Evolutionary conservation across 2,888 invertebrate species (phyloP).

Genomic region (Synergus umbraculus): DNA sequence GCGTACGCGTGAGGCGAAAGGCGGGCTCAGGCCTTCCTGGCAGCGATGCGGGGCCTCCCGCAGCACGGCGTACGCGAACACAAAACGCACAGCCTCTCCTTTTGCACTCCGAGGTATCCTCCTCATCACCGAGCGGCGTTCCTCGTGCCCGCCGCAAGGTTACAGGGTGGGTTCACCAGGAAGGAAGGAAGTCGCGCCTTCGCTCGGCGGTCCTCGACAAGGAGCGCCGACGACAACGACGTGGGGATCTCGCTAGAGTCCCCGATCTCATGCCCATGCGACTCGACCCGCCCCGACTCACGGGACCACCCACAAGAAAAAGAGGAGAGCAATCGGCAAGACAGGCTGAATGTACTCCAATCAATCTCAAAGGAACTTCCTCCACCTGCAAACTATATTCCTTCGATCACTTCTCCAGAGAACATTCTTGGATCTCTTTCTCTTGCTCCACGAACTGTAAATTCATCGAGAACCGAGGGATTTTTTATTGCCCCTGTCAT

Average conservation of each 20-base stretch:
- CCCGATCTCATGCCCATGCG: slow-evolving; percentile 71
- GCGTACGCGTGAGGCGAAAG: slow-evolving; percentile 61
- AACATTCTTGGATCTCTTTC: slow-evolving; percentile 25
- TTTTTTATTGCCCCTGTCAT: background rate
- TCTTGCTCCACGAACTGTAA: slow-evolving; percentile 13
- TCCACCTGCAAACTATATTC: slow-evolving; percentile 42
- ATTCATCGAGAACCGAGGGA: background rate
- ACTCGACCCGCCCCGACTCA: slow-evolving; percentile 67
- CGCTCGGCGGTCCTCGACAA: slow-evolving; percentile 56
- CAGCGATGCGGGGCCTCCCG: slow-evolving; percentile 77
- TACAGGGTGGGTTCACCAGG: slow-evolving; percentile 46
- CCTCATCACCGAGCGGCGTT: slow-evolving; percentile 39
- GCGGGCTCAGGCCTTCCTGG: slow-evolving; percentile 74
- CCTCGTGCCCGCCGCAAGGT: slow-evolving; percentile 44
- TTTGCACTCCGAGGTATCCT: slow-evolving; percentile 43
- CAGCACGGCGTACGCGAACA: slow-evolving; percentile 72
- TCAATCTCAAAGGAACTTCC: slow-evolving; percentile 20
- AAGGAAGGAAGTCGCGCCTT: slow-evolving; percentile 48
- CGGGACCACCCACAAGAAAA: slow-evolving; percentile 66
- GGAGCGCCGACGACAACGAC: slow-evolving; percentile 60
- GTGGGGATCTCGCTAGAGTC: slow-evolving; percentile 68
- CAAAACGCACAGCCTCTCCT: slow-evolving; percentile 61
- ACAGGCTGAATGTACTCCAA: slow-evolving; percentile 30
- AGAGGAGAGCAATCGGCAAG: slow-evolving; percentile 44
- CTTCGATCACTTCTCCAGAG: slow-evolving; percentile 31